These are phyloP conservation scores for Argyra leucocephala DNA, from an alignment of 2,888 invertebrate genomes.

Conservation along the genomic window DNA sequence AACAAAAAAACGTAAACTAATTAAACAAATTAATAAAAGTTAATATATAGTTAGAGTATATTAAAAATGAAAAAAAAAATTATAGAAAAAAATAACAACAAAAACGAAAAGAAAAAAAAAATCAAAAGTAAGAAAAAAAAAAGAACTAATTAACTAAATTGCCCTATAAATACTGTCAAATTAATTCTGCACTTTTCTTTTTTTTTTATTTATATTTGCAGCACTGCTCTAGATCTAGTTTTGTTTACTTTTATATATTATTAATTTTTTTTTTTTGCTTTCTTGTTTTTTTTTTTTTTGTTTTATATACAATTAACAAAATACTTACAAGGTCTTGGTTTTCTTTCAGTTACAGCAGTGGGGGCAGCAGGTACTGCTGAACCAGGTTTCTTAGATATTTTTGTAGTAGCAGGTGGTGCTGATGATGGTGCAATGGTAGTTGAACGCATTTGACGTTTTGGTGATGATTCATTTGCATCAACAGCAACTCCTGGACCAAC, in stretches of 20 bases:
- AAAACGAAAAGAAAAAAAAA: too few species aligned
- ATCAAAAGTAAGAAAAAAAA: background rate
- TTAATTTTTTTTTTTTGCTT: constrained; percentile 19
- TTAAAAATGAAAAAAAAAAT: too few species aligned
- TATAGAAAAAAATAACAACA: too few species aligned
- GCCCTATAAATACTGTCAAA: background rate
- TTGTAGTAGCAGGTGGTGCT: constrained; percentile 54
- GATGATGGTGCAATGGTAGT: constrained; percentile 42
- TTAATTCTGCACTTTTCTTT: background rate
- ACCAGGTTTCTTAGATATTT: constrained; percentile 52
- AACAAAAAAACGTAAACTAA: too few species aligned
- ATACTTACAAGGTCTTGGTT: constrained; percentile 63
- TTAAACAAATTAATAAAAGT: too few species aligned
- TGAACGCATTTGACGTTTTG: constrained; percentile 61
- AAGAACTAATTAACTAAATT: background rate
- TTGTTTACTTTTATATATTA: background rate
- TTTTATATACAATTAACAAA: constrained; percentile 21
- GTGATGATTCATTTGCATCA: constrained; percentile 56
- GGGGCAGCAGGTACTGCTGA: constrained; percentile 49
- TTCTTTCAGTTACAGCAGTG: constrained; percentile 42
- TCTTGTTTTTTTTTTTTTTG: constrained; percentile 23
- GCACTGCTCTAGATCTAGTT: background rate
- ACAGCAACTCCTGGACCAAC: constrained; percentile 53
- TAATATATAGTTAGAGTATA: too few species aligned
- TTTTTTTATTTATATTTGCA: background rate